A percentile compares a stretch with the other conserved stretches of the same genome.
Evolutionary conservation across 2,888 invertebrate species (phyloP).

Genomic region (Pseudococcus viburni): DNA sequence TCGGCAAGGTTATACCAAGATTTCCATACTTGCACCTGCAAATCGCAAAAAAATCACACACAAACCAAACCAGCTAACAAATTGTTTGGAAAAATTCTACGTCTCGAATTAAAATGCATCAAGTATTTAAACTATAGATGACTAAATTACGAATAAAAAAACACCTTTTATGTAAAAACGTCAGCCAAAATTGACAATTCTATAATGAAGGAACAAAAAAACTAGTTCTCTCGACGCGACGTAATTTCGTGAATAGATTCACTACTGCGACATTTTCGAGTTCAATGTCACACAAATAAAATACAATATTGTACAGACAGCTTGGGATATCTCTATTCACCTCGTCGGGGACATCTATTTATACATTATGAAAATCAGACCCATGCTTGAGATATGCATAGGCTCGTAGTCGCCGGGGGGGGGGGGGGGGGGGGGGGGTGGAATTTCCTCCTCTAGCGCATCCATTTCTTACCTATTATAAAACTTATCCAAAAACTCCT

Average conservation of each 20-base stretch:
- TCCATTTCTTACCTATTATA: too few relatives aligned
- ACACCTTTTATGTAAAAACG: not conserved
- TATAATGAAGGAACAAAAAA: not conserved
- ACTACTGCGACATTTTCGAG: slow-evolving; percentile 18
- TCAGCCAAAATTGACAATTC: not conserved
- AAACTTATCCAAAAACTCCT: too few relatives aligned
- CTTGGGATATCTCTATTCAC: not conserved
- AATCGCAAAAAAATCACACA: not conserved
- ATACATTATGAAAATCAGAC: not conserved
- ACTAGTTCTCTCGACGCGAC: not conserved
- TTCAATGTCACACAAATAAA: not conserved
- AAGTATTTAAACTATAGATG: not conserved
- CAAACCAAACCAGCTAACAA: not conserved
- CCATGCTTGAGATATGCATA: not conserved
- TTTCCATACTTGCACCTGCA: not conserved
- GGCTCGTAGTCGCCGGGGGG: too few relatives aligned
- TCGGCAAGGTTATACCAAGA: not conserved
- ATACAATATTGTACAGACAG: not conserved
- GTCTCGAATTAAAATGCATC: not conserved
- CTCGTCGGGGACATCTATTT: not conserved
- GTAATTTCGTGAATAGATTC: not conserved
- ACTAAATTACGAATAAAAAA: not conserved
- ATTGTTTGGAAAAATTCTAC: not conserved
- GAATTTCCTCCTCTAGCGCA: too few relatives aligned
- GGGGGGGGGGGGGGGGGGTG: too few relatives aligned